Base-by-base conservation (phyloP, 2,888 invertebrate species). In the Thymelicus acteon region DNA sequence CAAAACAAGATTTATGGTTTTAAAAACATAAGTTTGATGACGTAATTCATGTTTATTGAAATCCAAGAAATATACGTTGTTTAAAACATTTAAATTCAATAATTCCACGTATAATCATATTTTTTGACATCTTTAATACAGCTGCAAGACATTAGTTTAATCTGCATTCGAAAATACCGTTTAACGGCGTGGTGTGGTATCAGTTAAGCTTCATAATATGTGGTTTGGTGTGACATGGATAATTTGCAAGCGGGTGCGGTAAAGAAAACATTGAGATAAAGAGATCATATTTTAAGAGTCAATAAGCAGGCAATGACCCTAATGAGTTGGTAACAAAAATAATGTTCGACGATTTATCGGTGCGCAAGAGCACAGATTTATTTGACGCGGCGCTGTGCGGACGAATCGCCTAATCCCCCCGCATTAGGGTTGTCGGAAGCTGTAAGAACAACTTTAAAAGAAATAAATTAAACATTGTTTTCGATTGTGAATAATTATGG, bases 291-390 rank as follows among this genome's bases (percentile, higher is more conserved):
- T 86, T 90, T 85, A 89, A 81, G 91, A 92, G 90, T 87, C 92
- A 91, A 89, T 91, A 86, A 87, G 88, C 90, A 91, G 92, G 82
- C 93, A 92, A 93, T 90, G 93, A 93, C 93, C 93, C 90, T 92
- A 92, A 92, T 92, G 92, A 92, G 92, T 85, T 87, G 88, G 89
- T 86, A 92, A 92, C 92, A 91, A 91, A 92, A 93, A 93, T 93
- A 93, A 92, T 93, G 91, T 86, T 81, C 81, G 82, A 86, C 90
- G 90, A 93, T 93, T 91, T 93, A 93, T 92, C 84, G 90, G 79
- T 86, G 91, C 90, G 91, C 89, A 85, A 86, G 91, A 89, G 88
- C 88, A 87, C 86, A 85, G 91, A 93, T 93, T 93, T 93, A 93
- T 92, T 84, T 81, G 84, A 85, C 81, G 81, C 78, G 75, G 79